Evolutionary conservation across 2,113 vertebrate species (phyloP).

Genomic region (Struthio camelus): DNA sequence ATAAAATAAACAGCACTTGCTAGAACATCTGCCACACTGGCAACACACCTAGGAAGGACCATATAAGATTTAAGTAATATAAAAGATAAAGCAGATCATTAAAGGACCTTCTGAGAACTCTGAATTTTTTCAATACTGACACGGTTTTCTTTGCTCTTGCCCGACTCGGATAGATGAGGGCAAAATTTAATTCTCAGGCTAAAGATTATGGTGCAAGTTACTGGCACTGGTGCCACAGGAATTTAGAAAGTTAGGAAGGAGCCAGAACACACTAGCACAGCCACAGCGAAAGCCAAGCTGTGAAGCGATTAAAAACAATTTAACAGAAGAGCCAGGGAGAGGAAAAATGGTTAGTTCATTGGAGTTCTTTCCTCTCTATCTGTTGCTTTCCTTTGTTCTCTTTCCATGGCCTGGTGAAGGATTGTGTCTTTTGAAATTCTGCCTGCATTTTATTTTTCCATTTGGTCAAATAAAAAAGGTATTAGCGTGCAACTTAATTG

Average conservation of each 20-base stretch:
- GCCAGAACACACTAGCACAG: not conserved
- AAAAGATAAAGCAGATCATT: not conserved
- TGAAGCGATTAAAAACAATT: not conserved
- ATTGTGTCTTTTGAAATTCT: not conserved
- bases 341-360: not conserved
- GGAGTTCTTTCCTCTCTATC: not conserved
- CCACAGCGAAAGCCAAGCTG: not conserved
- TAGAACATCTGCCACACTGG: not conserved
- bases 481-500: not conserved
- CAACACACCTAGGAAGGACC: not conserved
- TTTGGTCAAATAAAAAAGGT: not conserved
- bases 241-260: not conserved
- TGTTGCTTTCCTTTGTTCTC: not conserved
- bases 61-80: not conserved
- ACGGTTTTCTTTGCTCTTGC: not conserved
- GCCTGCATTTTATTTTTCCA: not conserved
- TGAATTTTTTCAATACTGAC: not conserved
- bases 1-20: not conserved
- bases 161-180: not conserved
- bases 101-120: not conserved
- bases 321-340: not conserved
- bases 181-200: not conserved
- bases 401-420: not conserved
- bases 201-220: not conserved
- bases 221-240: not conserved